phyloP scores from a whole-genome alignment of 2,797 vertebrate species.

The Pygocentrus nattereri region DNA sequence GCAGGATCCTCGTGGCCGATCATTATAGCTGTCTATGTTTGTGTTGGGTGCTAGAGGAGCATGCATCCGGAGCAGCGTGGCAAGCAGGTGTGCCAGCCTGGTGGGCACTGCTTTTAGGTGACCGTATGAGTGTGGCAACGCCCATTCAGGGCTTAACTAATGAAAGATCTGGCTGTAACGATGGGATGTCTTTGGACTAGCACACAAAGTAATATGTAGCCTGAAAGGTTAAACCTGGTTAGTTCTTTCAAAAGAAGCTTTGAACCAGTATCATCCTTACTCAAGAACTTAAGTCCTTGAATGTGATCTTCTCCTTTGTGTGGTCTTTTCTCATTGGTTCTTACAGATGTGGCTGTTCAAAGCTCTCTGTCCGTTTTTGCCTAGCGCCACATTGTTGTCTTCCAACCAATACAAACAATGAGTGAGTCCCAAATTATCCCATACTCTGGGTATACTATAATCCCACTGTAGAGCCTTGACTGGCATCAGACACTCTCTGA shows the following conservation, averaged over 20 bases:
- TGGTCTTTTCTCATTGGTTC: background rate
- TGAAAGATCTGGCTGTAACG: conserved; percentile 3
- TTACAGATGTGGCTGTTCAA: conserved; percentile 39
- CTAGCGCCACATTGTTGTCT: conserved; percentile 9
- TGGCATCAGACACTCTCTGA: conserved; percentile 13
- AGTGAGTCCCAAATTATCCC: conserved; percentile 33
- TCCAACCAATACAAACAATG: conserved; percentile 48
- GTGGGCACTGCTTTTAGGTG: conserved; percentile 45
- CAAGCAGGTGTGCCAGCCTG: conserved; percentile 43
- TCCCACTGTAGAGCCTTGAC: conserved; percentile 3
- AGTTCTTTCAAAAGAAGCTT: background rate
- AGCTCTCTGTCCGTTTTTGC: conserved; percentile 12
- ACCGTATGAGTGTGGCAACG: conserved; percentile 19
- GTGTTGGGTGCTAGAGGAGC: conserved; percentile 51
- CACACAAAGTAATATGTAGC: background rate
- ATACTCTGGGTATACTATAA: background rate
- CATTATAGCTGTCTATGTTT: conserved; percentile 63
- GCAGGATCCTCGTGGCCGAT: conserved; percentile 44
- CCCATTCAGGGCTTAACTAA: conserved; percentile 32
- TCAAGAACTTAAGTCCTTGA: background rate
- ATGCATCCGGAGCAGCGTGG: conserved; percentile 43
- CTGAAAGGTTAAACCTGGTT: background rate
- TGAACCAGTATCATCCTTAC: background rate
- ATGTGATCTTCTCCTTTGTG: background rate
- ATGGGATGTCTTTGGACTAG: conserved; percentile 12